Percentiles rank a stretch among this genome's conserved stretches.
Evolutionary conservation across 2,888 invertebrate species (phyloP).

Genomic region (Polietes domitor): DNA sequence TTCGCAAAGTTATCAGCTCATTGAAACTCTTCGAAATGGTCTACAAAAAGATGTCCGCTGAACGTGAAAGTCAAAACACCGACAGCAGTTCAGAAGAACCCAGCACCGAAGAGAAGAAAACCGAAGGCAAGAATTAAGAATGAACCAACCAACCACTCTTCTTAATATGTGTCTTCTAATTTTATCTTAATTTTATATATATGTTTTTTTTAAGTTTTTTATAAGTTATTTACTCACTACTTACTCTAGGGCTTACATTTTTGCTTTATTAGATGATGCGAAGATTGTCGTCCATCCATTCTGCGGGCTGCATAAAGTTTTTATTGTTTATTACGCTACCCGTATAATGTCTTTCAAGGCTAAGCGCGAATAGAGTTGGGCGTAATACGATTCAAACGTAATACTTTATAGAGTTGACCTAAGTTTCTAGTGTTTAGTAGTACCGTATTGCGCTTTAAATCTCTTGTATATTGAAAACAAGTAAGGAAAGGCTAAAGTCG

Average conservation of each 20-base stretch:
- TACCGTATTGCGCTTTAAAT: conserved; percentile 62
- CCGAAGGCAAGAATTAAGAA: conserved; percentile 85
- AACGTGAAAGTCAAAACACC: conserved; percentile 82
- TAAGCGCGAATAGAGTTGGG: conserved; percentile 34
- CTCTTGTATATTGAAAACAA: no score
- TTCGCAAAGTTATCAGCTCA: conserved; percentile 93
- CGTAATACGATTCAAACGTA: conserved; percentile 60
- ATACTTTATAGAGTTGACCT: conserved; percentile 59
- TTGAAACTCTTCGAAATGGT: conserved; percentile 99
- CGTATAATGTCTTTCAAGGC: conserved; percentile 50
- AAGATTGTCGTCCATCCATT: conserved; percentile 33
- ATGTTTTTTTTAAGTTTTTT: conserved; percentile 58
- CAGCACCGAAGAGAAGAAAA: conserved; percentile 84
- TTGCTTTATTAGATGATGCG: conserved; percentile 37
- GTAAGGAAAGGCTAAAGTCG: no score
- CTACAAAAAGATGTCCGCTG: conserved; percentile 97
- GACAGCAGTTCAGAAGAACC: conserved; percentile 79
- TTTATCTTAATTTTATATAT: conserved; percentile 63
- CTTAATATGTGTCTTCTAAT: conserved; percentile 42
- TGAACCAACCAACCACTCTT: conserved; percentile 46
- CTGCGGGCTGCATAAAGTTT: conserved; percentile 74
- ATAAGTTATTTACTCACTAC: conserved; percentile 64
- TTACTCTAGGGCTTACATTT: conserved; percentile 57
- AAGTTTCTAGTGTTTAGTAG: conserved; percentile 58
- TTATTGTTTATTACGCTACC: conserved; percentile 76